phyloP scores from a whole-genome alignment of 2,113 vertebrate genomes.

The Cygnus atratus region DNA sequence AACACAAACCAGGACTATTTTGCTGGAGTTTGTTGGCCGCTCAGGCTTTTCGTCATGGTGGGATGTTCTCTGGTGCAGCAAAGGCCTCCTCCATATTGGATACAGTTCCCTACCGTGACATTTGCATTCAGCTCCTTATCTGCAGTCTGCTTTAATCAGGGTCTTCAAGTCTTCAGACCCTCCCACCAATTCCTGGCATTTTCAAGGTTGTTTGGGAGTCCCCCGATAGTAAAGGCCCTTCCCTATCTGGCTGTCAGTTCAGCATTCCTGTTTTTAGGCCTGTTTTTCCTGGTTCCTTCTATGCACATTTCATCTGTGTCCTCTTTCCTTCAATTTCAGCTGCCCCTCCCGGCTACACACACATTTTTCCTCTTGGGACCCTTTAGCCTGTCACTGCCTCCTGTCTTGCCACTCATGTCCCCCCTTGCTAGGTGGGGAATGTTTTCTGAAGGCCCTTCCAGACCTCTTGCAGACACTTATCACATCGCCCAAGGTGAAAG shows the following conservation, averaged over 20 bases:
- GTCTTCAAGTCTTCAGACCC: neutral
- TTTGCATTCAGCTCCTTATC: neutral
- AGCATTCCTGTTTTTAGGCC: neutral
- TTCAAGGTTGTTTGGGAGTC: neutral
- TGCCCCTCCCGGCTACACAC: neutral
- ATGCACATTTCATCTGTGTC: neutral
- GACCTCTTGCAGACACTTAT: neutral
- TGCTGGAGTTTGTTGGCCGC: neutral
- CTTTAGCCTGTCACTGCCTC: neutral
- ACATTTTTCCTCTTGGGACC: neutral
- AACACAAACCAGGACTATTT: neutral
- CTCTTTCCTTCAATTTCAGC: neutral
- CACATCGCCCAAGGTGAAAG: neutral
- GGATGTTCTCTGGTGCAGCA: neutral
- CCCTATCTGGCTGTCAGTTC: neutral
- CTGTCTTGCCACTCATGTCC: neutral
- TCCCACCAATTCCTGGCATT: neutral
- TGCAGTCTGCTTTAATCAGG: neutral
- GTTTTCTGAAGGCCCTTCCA: neutral
- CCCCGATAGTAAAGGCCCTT: neutral
- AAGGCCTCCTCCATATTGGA: neutral
- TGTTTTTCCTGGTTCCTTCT: neutral
- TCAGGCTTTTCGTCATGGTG: neutral
- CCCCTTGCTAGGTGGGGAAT: neutral
- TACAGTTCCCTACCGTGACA: neutral